phyloP scores from a whole-genome alignment of 2,113 vertebrate genomes.

The Apodemus sylvaticus region DNA sequence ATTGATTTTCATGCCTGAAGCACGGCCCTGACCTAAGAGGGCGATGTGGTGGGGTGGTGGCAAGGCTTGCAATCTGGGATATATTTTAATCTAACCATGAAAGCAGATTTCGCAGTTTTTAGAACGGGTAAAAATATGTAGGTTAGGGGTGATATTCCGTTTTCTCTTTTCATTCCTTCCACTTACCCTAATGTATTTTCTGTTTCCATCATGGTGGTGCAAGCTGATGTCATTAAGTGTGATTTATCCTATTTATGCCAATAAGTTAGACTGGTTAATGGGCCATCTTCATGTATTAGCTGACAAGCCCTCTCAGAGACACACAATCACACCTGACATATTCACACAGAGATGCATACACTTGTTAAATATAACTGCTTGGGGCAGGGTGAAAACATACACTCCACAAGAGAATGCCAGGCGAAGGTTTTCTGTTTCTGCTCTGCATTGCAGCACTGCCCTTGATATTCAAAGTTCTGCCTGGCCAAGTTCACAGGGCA shows the following conservation, averaged over 20 bases:
- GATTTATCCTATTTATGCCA: constrained; percentile 85
- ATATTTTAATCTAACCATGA: constrained; percentile 40
- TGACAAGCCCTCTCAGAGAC: constrained; percentile 64
- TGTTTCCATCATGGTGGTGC: constrained; percentile 82
- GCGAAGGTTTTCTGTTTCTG: constrained; percentile 36
- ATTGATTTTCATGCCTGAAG: constrained; percentile 37
- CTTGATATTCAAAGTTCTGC: constrained; percentile 82
- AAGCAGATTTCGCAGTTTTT: constrained; percentile 44
- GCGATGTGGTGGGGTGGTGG: not conserved
- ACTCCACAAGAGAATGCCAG: constrained; percentile 60
- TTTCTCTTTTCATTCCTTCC: constrained; percentile 57
- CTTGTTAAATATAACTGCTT: constrained; percentile 79
- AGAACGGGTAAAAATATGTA: constrained; percentile 54
- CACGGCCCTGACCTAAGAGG: not conserved
- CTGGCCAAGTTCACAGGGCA: constrained; percentile 72
- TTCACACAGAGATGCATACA: constrained; percentile 69
- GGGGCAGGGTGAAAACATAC: constrained; percentile 38
- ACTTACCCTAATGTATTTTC: constrained; percentile 78
- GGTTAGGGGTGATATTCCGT: constrained; percentile 4
- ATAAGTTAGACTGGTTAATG: constrained; percentile 86
- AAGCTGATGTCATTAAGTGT: constrained; percentile 84
- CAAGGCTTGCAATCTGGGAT: constrained; percentile 21
- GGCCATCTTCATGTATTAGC: constrained; percentile 84
- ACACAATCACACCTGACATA: not conserved
- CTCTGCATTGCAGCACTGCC: constrained; percentile 62